Percentiles rank a stretch among this genome's conserved stretches.
These are phyloP conservation scores for Daubentonia madagascariensis DNA, from an alignment of 2,113 vertebrate genomes.

Conservation along the genomic window DNA sequence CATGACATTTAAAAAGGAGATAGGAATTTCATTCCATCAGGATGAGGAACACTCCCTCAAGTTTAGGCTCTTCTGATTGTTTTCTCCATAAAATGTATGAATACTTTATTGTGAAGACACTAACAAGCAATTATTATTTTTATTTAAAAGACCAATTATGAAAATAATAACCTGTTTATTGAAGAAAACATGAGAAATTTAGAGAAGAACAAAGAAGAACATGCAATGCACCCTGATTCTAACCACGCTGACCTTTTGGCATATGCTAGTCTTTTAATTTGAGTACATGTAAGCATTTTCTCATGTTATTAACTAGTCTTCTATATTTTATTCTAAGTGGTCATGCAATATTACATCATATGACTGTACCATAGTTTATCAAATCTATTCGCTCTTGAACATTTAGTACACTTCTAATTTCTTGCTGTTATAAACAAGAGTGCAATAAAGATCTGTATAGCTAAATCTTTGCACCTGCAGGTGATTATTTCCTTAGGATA, in stretches of 20 bases:
- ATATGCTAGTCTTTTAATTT: background rate
- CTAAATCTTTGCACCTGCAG: background rate
- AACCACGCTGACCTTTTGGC: background rate
- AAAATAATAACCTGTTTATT: background rate
- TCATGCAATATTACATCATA: background rate
- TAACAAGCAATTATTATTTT: background rate
- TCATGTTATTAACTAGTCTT: background rate
- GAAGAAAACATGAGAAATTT: background rate
- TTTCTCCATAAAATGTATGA: background rate
- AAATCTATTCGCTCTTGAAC: background rate
- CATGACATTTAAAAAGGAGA: background rate
- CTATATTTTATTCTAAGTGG: background rate
- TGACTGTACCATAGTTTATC: background rate
- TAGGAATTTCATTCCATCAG: background rate
- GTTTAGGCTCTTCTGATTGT: background rate
- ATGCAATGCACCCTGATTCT: background rate
- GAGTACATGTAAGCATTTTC: background rate
- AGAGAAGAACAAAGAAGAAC: constrained; percentile 15
- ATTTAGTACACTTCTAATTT: background rate
- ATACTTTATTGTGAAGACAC: background rate
- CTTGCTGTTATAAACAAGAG: constrained; percentile 1
- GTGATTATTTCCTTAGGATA: background rate
- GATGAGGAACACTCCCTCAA: background rate
- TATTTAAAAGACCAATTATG: background rate
- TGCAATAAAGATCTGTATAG: background rate